Evolutionary conservation across 2,888 invertebrate genomes (phyloP).

Genomic region (Scaptomyza reducta): DNA sequence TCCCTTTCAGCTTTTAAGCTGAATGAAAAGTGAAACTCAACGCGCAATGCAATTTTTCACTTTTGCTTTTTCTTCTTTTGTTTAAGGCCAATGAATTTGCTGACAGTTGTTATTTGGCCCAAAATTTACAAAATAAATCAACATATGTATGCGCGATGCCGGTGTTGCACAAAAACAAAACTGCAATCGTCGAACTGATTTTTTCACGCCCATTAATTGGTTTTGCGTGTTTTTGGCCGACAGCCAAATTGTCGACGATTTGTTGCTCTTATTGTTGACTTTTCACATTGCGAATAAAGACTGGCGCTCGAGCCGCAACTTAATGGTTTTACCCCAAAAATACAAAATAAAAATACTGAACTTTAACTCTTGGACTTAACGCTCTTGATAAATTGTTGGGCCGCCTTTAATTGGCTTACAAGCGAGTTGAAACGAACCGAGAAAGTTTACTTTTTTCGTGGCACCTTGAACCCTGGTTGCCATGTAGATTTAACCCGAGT

Average conservation of each 20-base stretch:
- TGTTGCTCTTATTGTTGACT: slow-evolving; percentile 56
- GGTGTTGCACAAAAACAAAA: slow-evolving; percentile 44
- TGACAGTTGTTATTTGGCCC: slow-evolving; percentile 69
- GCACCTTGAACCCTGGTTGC: slow-evolving; percentile 47
- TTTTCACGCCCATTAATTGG: slow-evolving; percentile 79
- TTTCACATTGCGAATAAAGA: slow-evolving; percentile 35
- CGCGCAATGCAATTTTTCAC: slow-evolving; percentile 53
- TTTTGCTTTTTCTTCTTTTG: slow-evolving; percentile 29
- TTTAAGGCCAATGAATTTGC: slow-evolving; percentile 72
- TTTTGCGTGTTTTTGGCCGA: slow-evolving; percentile 74
- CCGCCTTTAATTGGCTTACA: slow-evolving; percentile 57
- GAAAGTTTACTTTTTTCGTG: slow-evolving; percentile 54
- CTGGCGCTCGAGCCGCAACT: slow-evolving; percentile 32
- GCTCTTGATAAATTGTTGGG: slow-evolving; percentile 54
- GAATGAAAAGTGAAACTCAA: slow-evolving; percentile 76
- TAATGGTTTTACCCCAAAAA: slow-evolving; percentile 30
- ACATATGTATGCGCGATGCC: slow-evolving; percentile 52
- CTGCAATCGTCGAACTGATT: slow-evolving; percentile 60
- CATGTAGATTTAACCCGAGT: slow-evolving; percentile 29
- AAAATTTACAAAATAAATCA: slow-evolving; percentile 70
- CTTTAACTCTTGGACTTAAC: slow-evolving; percentile 16
- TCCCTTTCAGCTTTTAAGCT: slow-evolving; percentile 40
- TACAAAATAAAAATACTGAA: background rate
- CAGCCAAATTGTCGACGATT: slow-evolving; percentile 78
- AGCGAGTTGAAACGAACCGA: slow-evolving; percentile 38